Percentiles rank a stretch among this genome's conserved stretches.
These are phyloP conservation scores for Otus scops DNA, from an alignment of 2,797 vertebrate species.

Conservation along the genomic window DNA sequence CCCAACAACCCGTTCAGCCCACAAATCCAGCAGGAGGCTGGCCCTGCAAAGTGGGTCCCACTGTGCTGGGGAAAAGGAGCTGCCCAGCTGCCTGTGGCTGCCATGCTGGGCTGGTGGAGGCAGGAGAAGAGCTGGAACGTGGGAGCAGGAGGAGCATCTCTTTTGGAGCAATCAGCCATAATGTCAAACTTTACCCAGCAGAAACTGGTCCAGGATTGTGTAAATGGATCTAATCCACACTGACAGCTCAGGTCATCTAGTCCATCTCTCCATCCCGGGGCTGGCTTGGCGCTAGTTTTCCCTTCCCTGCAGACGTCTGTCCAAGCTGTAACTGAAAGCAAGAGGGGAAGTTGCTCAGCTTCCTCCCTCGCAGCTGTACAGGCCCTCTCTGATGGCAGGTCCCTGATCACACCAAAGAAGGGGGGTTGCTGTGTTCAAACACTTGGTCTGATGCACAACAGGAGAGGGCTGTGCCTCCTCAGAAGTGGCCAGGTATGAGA, in stretches of 20 bases:
- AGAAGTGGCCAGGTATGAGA: rapidly evolving
- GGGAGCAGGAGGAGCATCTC: not conserved
- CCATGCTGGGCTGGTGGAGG: not conserved
- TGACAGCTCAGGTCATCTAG: not conserved
- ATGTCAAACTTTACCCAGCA: not conserved
- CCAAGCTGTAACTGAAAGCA: not conserved
- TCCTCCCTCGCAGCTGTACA: not conserved
- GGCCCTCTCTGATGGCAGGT: not conserved
- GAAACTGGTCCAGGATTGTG: not conserved
- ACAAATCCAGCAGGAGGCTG: not conserved
- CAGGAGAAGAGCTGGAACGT: rapidly evolving
- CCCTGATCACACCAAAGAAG: not conserved
- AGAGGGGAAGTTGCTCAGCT: not conserved
- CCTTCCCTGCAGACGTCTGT: not conserved
- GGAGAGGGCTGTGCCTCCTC: not conserved
- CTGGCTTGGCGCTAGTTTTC: not conserved
- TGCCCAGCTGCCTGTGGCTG: not conserved
- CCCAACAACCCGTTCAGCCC: not conserved
- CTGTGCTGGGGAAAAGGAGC: not conserved
- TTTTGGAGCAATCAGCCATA: not conserved
- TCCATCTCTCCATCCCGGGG: not conserved
- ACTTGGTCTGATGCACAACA: rapidly evolving
- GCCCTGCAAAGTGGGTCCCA: not conserved
- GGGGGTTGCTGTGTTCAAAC: not conserved
- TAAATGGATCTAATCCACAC: not conserved